These are phyloP conservation scores for Cataglyphis albicans DNA, from an alignment of 2,888 invertebrate genomes.

Conservation along the genomic window DNA sequence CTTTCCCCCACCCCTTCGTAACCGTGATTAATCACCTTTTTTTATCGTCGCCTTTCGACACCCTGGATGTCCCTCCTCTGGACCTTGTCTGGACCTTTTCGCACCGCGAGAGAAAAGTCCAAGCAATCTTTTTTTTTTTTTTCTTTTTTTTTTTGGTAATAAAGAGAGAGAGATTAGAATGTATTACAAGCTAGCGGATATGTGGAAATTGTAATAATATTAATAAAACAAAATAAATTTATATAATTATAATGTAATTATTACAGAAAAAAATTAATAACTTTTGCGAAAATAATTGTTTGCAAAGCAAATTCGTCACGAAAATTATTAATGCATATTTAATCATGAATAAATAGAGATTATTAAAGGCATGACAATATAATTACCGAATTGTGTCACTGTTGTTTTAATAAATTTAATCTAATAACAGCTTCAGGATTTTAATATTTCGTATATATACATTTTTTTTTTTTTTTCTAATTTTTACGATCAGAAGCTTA, in stretches of 20 bases:
- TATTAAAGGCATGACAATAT: not conserved
- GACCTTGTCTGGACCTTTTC: not conserved
- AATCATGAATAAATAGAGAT: not conserved
- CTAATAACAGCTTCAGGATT: not conserved
- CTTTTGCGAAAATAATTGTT: not conserved
- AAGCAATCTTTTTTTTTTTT: not conserved
- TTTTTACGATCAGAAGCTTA: no score
- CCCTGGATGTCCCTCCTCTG: no score
- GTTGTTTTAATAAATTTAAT: not conserved
- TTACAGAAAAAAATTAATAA: not conserved
- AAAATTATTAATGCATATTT: not conserved
- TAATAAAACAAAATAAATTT: no score
- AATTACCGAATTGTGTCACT: not conserved
- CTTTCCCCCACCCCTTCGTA: constrained; percentile 18
- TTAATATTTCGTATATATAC: not conserved
- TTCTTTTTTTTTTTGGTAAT: not conserved
- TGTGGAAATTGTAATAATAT: not conserved
- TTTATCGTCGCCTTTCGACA: constrained; percentile 41
- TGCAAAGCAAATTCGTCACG: not conserved
- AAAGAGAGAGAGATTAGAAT: constrained; percentile 7
- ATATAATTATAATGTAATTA: not conserved
- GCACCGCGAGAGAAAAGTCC: not conserved
- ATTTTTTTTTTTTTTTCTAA: not conserved
- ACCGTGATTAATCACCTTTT: constrained; percentile 71
- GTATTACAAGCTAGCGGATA: not conserved